These are phyloP conservation scores for Peucedramus taeniatus DNA, from an alignment of 2,113 vertebrate species.

Conservation along the genomic window DNA sequence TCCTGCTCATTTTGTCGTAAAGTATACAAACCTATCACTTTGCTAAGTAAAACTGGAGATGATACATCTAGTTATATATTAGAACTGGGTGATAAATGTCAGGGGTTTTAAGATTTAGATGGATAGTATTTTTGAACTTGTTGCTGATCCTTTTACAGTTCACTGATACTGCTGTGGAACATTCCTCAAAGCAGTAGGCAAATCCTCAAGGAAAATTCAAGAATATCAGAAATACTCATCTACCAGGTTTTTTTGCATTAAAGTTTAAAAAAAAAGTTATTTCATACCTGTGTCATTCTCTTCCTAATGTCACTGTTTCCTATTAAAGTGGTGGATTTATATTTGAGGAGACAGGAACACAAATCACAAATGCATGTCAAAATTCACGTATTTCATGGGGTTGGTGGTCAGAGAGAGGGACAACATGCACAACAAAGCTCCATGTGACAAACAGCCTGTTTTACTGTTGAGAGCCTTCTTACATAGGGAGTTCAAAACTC, in stretches of 20 bases:
- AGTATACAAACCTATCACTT: background rate
- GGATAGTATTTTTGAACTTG: background rate
- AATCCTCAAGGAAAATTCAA: background rate
- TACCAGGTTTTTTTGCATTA: background rate
- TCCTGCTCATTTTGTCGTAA: background rate
- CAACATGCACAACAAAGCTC: background rate
- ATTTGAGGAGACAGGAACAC: background rate
- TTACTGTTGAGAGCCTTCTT: background rate
- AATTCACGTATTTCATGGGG: background rate
- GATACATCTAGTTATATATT: background rate
- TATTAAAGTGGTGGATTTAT: background rate
- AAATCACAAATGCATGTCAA: background rate
- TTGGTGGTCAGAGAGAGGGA: background rate
- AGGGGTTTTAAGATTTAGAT: background rate
- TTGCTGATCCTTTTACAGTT: background rate
- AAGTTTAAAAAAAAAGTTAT: background rate
- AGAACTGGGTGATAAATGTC: background rate
- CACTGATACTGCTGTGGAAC: background rate
- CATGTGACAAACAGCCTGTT: background rate
- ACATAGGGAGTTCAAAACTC: background rate
- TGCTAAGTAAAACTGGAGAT: background rate
- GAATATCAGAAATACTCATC: background rate
- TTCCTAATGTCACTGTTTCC: background rate
- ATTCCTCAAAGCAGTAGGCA: background rate
- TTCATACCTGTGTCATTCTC: background rate